Evolutionary conservation across 1,140 invertebrate genomes (phyloP), one percentile per base, ranked within the genome.

Genomic region (Heliconius hewitsoni): DNA sequence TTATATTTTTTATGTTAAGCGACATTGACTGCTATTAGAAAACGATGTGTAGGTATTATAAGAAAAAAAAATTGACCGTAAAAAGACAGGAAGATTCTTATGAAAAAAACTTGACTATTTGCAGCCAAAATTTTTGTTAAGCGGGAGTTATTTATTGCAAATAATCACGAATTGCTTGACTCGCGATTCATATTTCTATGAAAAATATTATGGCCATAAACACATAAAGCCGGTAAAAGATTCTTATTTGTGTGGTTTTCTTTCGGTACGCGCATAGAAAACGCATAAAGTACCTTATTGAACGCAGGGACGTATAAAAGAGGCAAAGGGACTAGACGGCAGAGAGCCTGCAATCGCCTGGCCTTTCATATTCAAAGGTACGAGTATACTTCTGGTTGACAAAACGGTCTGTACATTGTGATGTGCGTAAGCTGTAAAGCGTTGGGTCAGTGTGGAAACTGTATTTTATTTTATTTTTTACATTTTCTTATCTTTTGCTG

Each of bases 291-390:
- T 73, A 73, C 70, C 76, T 72, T 19, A 34, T 72, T 77, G 70
- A 72, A 52, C 34, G 27, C 46, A 46, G 66, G 42, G 50, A 34
- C 50, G 74, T 70, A 71, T 73, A 23, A 71, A 78, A 73, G 76
- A 66, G 60, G 60, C 13, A 66, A 66, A 30, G 27, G 60, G 76
- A 71, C 37, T 34, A 23, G 76, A 57, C 34, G 50, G 57, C 46
- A 78, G 50, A 78, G 73, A 73, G 71, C 50, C 52, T 78, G 46
- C 50, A 78, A 78, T 73, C 60, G 76, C 60, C 11, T 66, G 57
- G n/a, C 71, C 71, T 78, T 78, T 78, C 71, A 78, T 27, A 78
- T 78, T 73, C 76, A 78, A 37, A 78, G 70, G 73, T 60, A 71
- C 3, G 9, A 76, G 74, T 76, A 70, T 60, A 70, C 74, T 50